Base-by-base conservation (phyloP, 2,113 vertebrate species). In the Melospiza melodia region DNA sequence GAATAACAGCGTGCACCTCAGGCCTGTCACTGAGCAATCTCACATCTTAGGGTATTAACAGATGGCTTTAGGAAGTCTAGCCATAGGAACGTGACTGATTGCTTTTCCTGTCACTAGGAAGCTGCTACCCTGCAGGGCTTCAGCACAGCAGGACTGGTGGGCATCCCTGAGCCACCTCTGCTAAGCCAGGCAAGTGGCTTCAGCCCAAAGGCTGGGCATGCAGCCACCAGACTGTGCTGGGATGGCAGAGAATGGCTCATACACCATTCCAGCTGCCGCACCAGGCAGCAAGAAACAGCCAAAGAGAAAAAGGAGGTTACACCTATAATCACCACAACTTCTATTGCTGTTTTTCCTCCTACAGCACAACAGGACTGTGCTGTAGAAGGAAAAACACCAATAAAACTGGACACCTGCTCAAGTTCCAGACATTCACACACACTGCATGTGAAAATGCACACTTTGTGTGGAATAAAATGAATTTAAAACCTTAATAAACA, bases 161-260 rank as follows among this genome's bases (percentile, higher is more conserved):
- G 37, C 16, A 66, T 10, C 63, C 67, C 62, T 65, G 7, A 78
- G 52, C 57, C 48, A 22, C 35, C 39, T 71, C 58, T 15, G 8
- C 10, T 46, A 51, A 90, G 28, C 22, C 59, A 48, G 46, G 22
- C 41, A 79, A 44, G 46, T 14, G n/a, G 41, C 63, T 83, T 44
- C 72, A 91, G 31, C 62, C 49, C 0, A 0, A 74, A 68, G 19
- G n/a, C 52, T 68, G 61, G 61, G 39, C 52, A 51, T 1, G 18
- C 73, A 90, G 75, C 63, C 83, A 58, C 35, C 3, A 28, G 28
- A 18, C 30, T 4, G n/a, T 62, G 63, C 89, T 73, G 52, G 57
- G 54, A 61, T 0, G 0, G 39, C 62, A 78, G 69, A 71, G 72
- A 43, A 48, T 0, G 0, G 37, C 24, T 69, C 10, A 17, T 1